phyloP scores from a whole-genome alignment of 2,888 invertebrate species.

The Drosophila bunnanda region DNA sequence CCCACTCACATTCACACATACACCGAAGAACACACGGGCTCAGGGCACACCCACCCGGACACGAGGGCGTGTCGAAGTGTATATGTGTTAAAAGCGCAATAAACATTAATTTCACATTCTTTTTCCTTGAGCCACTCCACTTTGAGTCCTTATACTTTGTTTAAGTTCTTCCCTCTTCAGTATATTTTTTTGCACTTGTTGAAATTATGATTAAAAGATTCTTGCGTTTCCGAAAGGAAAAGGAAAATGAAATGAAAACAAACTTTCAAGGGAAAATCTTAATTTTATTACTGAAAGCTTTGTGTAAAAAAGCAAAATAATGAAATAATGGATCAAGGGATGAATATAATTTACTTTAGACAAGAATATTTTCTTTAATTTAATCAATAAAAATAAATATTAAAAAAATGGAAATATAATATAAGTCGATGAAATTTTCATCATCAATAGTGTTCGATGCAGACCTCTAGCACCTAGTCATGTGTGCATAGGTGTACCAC shows the following conservation, averaged over 20 bases:
- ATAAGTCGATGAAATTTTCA: too few relatives aligned
- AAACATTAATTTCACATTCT: slow-evolving; percentile 77
- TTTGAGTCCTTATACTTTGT: slow-evolving; percentile 38
- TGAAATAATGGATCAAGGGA: too few relatives aligned
- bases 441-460: too few relatives aligned
- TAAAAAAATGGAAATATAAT: too few relatives aligned
- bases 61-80: slow-evolving; percentile 52
- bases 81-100: slow-evolving; percentile 76
- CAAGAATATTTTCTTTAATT: too few relatives aligned
- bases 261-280: too few relatives aligned
- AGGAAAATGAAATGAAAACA: background rate
- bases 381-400: too few relatives aligned
- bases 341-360: too few relatives aligned
- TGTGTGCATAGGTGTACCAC: too few relatives aligned
- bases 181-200: slow-evolving; percentile 52
- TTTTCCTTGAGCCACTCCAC: slow-evolving; percentile 37
- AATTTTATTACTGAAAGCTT: background rate
- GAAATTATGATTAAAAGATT: slow-evolving; percentile 52
- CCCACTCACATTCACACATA: slow-evolving; percentile 29
- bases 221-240: background rate
- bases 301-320: background rate
- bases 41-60: slow-evolving; percentile 5
- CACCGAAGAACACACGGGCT: slow-evolving; percentile 15
- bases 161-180: slow-evolving; percentile 25
- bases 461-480: too few relatives aligned